Conservation (phyloP, 2,888 invertebrate species). For the Euspilapteryx auroguttella region DNA sequence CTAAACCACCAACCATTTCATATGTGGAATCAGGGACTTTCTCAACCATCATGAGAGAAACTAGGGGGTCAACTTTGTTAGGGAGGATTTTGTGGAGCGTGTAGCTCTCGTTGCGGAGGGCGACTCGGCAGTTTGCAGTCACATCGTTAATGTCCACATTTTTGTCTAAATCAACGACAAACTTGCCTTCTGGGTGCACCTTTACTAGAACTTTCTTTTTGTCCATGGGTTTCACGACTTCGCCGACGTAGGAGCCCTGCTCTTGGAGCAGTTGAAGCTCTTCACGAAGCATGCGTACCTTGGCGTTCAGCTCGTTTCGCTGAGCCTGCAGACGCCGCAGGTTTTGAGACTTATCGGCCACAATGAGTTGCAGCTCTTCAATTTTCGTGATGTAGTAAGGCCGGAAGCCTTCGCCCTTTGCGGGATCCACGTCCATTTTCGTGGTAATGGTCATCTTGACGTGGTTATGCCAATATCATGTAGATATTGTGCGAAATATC, state of each 20-base stretch:
- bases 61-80: slow-evolving; percentile 98
- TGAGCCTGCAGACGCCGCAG: slow-evolving; percentile 96
- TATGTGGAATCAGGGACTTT: slow-evolving; percentile 99
- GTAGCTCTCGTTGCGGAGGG: slow-evolving; percentile 97
- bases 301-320: slow-evolving; percentile 97
- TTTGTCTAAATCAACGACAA: slow-evolving; percentile 98
- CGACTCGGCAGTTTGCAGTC: slow-evolving; percentile 96
- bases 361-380: slow-evolving; percentile 92
- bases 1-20: slow-evolving; percentile 99
- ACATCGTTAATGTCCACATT: slow-evolving; percentile 98
- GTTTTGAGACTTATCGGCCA: slow-evolving; percentile 98
- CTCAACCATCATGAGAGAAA: slow-evolving; percentile 99
- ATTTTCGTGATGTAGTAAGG: slow-evolving; percentile 98
- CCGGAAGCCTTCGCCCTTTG: slow-evolving; percentile 86
- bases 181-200: slow-evolving; percentile 99
- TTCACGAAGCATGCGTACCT: slow-evolving; percentile 97
- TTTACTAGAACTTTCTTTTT: slow-evolving; percentile 99
- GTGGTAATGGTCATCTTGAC: slow-evolving; percentile 39
- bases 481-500: no score
- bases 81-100: slow-evolving; percentile 98
- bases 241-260: slow-evolving; percentile 99
- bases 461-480: no score
- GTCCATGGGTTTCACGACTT: slow-evolving; percentile 99
- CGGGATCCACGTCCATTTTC: slow-evolving; percentile 76
- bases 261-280: slow-evolving; percentile 95